Evolutionary conservation across 2,113 vertebrate species (phyloP), one percentile per base, ranked within the genome.

Genomic region (Rhinoderma darwinii): DNA sequence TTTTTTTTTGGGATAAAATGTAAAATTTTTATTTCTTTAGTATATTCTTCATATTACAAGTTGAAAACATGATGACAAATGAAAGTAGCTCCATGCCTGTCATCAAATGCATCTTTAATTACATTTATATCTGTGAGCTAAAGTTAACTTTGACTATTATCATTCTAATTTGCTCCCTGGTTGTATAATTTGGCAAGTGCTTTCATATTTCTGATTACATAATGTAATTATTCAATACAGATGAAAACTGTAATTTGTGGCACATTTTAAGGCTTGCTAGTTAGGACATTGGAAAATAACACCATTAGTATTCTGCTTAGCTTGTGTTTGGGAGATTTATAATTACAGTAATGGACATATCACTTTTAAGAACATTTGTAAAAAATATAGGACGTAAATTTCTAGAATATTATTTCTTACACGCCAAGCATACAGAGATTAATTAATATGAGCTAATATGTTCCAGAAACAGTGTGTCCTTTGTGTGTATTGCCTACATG

Each of bases 81-180:
- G 20, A 11, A 79, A 59, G 37, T 63, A 27, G 79, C 30, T 61
- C 30, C n/a, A 44, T 27, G 66, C 30, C 41, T 41, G 41, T 70
- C 81, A 47, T 83, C 59, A 83, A 70, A 83, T 83, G 41, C 47
- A 70, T 83, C 63, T 50, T 83, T 70, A 83, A 83, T 83, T 83
- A 47, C 56, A 70, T 44, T 63, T 83, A 47, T 70, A 70, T 83
- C 61, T 51, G 15, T 68, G 43, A 83, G 81, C 61, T 83, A 68
- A 35, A 50, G 41, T 44, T 44, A 82, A 82, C 59, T 44, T 43
- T 47, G 61, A 27, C 80, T 39, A 83, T 83, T 83, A 50, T 70
- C n/a, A 70, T 70, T 70, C 50, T 83, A 70, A 70, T 70, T 83
- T 83, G 30, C 81, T 83, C n/a, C 70, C 80, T 70, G 41, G 61